phyloP scores from a whole-genome alignment of 37 sponge, comb jelly and placozoan species.

The Aplysina aerophoba region DNA sequence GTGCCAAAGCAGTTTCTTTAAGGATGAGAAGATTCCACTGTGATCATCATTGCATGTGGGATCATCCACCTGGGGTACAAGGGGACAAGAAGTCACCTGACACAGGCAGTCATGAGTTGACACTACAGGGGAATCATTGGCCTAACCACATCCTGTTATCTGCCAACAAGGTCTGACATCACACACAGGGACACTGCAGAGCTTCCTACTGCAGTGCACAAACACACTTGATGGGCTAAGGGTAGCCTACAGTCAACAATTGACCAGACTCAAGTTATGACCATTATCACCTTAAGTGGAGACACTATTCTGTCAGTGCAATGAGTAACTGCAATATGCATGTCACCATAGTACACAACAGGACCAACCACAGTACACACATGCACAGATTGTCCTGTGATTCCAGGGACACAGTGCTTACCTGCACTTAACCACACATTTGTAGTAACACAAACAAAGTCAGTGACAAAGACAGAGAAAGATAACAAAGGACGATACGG shows the following conservation, averaged over 20 bases:
- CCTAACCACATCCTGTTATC: too few relatives aligned
- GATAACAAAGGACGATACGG: not conserved
- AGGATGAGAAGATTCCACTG: not conserved
- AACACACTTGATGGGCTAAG: too few relatives aligned
- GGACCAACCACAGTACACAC: not conserved
- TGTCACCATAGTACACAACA: not conserved
- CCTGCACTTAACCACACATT: not conserved
- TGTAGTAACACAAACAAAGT: not conserved
- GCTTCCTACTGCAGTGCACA: too few relatives aligned
- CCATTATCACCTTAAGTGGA: too few relatives aligned
- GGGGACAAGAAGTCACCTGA: too few relatives aligned
- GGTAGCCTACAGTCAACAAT: too few relatives aligned
- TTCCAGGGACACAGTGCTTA: not conserved
- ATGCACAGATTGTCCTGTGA: not conserved
- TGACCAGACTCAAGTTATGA: too few relatives aligned
- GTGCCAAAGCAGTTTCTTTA: not conserved
- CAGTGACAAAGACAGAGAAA: not conserved
- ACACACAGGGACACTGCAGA: too few relatives aligned
- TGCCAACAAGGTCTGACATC: too few relatives aligned
- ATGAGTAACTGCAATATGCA: too few relatives aligned
- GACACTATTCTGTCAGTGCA: too few relatives aligned
- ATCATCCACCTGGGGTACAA: conserved; percentile 20
- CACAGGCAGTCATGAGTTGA: not conserved
- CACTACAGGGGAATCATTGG: not conserved
- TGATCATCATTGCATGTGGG: not conserved